A percentile compares a stretch with the other conserved stretches of the same genome.
Conservation (phyloP, 2,888 invertebrate genomes). For the Drosophila koepferae region DNA sequence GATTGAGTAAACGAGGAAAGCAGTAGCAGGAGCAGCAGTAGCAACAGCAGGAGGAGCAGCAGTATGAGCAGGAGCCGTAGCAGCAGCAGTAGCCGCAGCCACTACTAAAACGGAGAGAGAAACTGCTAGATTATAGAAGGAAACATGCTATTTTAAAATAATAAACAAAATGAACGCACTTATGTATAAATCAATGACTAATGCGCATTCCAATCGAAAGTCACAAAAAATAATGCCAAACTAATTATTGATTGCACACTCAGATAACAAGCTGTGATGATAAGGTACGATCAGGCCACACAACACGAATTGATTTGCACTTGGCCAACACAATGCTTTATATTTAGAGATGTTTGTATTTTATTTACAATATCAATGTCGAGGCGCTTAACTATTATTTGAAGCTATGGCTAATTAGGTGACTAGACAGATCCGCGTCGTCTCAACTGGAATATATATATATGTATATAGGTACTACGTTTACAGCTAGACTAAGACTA, state of each 20-base stretch:
- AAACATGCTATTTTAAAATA: constrained; percentile 77
- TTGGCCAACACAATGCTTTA: constrained; percentile 14
- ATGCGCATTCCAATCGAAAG: constrained; percentile 29
- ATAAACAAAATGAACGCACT: constrained; percentile 52
- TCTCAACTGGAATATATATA: constrained; percentile 13
- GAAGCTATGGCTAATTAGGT: constrained; percentile 60
- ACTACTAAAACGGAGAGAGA: constrained; percentile 6
- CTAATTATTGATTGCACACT: constrained; percentile 44
- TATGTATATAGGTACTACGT: constrained; percentile 28
- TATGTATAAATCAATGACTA: constrained; percentile 69
- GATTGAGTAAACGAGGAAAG: constrained; percentile 70
- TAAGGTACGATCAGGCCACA: constrained; percentile 70
- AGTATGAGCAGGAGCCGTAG: neutral
- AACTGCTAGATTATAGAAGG: constrained; percentile 60
- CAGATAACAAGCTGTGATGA: constrained; percentile 27
- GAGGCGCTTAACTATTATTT: constrained; percentile 38
- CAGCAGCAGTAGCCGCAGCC: neutral
- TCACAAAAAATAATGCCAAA: constrained; percentile 1
- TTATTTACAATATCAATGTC: constrained; percentile 62
- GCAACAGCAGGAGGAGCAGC: neutral
- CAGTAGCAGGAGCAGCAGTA: constrained; percentile 5
- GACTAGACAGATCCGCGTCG: constrained; percentile 51
- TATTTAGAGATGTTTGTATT: neutral
- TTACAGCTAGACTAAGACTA: constrained; percentile 41
- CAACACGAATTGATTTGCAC: constrained; percentile 59